Evolutionary conservation across 2,797 vertebrate species (phyloP).

Genomic region (Microctenopoma stevenorrisi): DNA sequence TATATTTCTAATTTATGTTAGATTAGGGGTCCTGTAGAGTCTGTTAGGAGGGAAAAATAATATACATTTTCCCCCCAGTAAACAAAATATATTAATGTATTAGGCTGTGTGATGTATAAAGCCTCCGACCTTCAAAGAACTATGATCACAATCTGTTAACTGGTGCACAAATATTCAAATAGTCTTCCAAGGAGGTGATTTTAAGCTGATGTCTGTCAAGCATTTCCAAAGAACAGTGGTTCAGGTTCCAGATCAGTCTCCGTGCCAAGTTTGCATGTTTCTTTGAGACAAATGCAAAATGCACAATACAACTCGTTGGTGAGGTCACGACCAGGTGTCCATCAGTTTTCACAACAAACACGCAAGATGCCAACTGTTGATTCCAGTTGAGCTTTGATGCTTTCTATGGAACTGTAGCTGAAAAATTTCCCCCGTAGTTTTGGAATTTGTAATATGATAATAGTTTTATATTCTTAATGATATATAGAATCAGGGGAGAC

Average conservation of each 20-base stretch:
- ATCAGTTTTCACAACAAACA: not conserved
- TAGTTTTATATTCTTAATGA: too few relatives aligned
- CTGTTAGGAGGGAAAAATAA: too few relatives aligned
- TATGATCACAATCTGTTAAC: not conserved
- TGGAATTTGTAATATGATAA: too few relatives aligned
- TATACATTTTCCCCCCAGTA: too few relatives aligned
- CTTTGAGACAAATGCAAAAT: not conserved
- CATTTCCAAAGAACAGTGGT: not conserved
- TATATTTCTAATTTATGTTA: too few relatives aligned
- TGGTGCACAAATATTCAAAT: not conserved
- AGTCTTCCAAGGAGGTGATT: not conserved
- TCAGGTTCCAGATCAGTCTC: not conserved
- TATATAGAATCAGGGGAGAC: too few relatives aligned
- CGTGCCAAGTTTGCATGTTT: not conserved
- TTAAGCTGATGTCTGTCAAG: not conserved
- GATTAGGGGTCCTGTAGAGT: not conserved
- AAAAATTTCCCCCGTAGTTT: too few relatives aligned
- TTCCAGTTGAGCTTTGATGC: not conserved
- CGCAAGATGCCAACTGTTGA: not conserved
- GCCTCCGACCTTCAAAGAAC: not conserved
- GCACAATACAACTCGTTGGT: fast-evolving
- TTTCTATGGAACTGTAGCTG: not conserved
- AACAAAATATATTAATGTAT: too few relatives aligned
- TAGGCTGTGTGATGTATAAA: not conserved
- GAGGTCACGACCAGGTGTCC: not conserved